Evolutionary conservation across 2,797 vertebrate species (phyloP).

Genomic region (Pangasius sanitwongsei): DNA sequence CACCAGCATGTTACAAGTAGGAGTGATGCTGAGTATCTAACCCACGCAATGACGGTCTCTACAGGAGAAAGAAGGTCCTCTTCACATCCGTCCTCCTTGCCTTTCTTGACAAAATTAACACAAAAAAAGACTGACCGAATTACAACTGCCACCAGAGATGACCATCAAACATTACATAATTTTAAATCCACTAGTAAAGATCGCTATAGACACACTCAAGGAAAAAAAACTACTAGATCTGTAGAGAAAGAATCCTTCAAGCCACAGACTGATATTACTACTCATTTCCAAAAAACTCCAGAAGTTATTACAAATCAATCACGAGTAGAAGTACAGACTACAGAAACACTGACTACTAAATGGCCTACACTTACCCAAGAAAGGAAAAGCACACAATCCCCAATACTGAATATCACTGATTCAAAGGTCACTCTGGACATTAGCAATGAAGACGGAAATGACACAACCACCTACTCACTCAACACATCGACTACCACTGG

Average conservation of each 20-base stretch:
- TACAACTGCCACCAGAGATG: not conserved
- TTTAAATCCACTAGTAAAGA: not conserved
- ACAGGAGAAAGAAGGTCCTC: not conserved
- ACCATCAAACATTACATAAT: not conserved
- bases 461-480: not conserved
- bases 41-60: not conserved
- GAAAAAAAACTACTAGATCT: not conserved
- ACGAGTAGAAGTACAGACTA: not conserved
- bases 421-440: not conserved
- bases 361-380: not conserved
- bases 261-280: not conserved
- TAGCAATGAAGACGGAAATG: not conserved
- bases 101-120: not conserved
- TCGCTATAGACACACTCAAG: not conserved
- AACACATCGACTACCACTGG: not conserved
- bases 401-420: not conserved
- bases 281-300: not conserved
- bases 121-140: constrained; percentile 3
- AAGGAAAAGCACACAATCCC: not conserved
- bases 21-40: not conserved
- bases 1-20: not conserved
- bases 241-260: not conserved
- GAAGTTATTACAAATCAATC: not conserved
- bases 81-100: not conserved
- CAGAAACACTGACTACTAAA: not conserved